A percentile compares a stretch with the other conserved stretches of the same genome.
Evolutionary conservation across 2,797 vertebrate genomes (phyloP).

Genomic region (Botia almorhae): DNA sequence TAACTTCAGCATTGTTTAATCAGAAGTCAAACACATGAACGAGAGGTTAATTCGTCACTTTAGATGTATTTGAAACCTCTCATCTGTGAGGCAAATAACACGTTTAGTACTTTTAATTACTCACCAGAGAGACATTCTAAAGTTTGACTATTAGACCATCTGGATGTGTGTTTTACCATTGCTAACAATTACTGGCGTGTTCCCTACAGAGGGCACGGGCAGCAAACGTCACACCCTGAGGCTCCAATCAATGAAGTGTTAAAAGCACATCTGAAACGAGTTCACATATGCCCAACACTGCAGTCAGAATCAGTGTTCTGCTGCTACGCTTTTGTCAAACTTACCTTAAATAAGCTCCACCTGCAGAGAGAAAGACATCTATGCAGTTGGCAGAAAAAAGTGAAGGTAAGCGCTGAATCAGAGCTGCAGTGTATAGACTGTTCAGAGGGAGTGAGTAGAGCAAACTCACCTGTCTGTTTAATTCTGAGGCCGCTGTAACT

Average conservation of each 20-base stretch:
- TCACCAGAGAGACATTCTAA: slow-evolving; percentile 31
- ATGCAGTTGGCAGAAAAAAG: not conserved
- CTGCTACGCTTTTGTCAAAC: slow-evolving; percentile 1
- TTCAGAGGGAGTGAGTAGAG: too few species aligned
- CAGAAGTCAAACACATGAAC: not conserved
- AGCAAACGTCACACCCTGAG: slow-evolving; percentile 20
- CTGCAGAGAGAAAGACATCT: slow-evolving; percentile 11
- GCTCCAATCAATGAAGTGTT: slow-evolving; percentile 37
- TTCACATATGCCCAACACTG: slow-evolving; percentile 3
- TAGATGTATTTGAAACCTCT: slow-evolving; percentile 4
- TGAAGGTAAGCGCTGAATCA: slow-evolving; percentile 7
- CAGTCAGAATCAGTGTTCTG: not conserved
- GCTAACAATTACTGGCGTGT: slow-evolving; percentile 13
- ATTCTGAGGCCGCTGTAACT: not conserved
- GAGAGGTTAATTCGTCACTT: not conserved
- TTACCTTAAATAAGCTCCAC: slow-evolving; percentile 32
- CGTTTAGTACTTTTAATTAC: slow-evolving; percentile 29
- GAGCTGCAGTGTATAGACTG: not conserved
- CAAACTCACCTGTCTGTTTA: too few species aligned
- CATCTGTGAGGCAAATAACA: not conserved
- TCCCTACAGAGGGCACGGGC: slow-evolving; percentile 2
- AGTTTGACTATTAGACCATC: slow-evolving; percentile 19
- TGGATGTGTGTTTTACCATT: not conserved
- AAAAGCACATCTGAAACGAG: slow-evolving; percentile 22
- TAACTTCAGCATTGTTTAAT: not conserved